Evolutionary conservation across 2,888 invertebrate genomes (phyloP).

Genomic region (Schizaphis graminum): DNA sequence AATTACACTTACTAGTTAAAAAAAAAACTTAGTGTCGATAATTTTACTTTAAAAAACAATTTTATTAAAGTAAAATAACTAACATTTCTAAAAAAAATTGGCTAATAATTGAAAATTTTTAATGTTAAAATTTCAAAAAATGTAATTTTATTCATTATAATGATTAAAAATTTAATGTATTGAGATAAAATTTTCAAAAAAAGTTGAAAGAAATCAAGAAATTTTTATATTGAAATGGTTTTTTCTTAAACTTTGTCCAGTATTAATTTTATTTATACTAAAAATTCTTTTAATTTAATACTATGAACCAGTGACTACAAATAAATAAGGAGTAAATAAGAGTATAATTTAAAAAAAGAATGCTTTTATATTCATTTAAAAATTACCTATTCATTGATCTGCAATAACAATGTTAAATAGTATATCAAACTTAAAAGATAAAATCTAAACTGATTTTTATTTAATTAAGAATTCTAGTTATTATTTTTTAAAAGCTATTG

Average conservation of each 20-base stretch:
- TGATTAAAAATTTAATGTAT: too few relatives aligned
- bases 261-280: neutral
- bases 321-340: too few relatives aligned
- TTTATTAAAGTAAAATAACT: neutral
- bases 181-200: too few relatives aligned
- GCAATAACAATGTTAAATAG: neutral
- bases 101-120: too few relatives aligned
- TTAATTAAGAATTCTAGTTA: neutral
- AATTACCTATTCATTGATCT: too few relatives aligned
- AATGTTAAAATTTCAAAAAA: too few relatives aligned
- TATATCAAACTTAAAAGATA: neutral
- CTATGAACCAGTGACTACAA: too few relatives aligned
- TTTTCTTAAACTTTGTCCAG: neutral
- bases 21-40: neutral
- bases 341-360: neutral
- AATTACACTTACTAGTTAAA: neutral
- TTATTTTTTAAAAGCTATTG: neutral
- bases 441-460: neutral
- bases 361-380: neutral
- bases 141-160: too few relatives aligned
- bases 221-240: neutral
- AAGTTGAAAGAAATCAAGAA: neutral
- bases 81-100: too few relatives aligned
- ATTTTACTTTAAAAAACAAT: neutral
- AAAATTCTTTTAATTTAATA: too few relatives aligned